Percentiles rank a stretch among this genome's conserved stretches.
Evolutionary conservation across 1,140 invertebrate genomes (phyloP).

Genomic region (Steinernema feltiae): DNA sequence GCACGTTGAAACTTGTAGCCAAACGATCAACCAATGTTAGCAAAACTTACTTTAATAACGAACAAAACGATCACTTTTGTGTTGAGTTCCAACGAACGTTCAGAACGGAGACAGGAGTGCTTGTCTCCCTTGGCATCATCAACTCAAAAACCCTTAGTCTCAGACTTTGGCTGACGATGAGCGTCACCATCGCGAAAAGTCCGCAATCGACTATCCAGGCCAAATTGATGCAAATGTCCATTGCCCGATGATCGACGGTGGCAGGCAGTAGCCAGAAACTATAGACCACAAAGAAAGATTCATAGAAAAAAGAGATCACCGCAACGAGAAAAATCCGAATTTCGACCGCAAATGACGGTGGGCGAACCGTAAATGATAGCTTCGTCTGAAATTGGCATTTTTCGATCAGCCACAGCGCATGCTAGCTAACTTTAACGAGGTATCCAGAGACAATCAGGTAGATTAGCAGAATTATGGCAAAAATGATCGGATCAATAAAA

Average conservation of each 20-base stretch:
- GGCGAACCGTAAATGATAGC: background rate
- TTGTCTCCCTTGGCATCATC: background rate
- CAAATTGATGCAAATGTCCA: background rate
- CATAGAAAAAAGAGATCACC: background rate
- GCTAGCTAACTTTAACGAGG: too few relatives aligned
- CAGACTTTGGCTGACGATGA: background rate
- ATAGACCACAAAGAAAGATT: background rate
- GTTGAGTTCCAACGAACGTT: too few relatives aligned
- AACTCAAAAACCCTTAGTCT: background rate
- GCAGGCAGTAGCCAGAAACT: background rate
- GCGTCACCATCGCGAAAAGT: background rate
- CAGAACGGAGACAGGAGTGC: too few relatives aligned
- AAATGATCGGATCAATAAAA: background rate
- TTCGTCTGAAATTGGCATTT: background rate
- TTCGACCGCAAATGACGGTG: background rate
- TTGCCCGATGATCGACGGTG: background rate
- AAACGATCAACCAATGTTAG: too few relatives aligned
- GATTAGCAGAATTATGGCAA: background rate
- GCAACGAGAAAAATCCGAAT: background rate
- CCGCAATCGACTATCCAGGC: background rate
- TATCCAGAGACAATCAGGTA: background rate
- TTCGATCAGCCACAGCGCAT: background rate
- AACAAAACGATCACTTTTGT: background rate
- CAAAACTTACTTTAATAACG: too few relatives aligned
- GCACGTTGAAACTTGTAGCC: too few relatives aligned